Evolutionary conservation across 1,140 invertebrate species (phyloP), one percentile per base, ranked within the genome.

Genomic region (Colletes latitarsis): DNA sequence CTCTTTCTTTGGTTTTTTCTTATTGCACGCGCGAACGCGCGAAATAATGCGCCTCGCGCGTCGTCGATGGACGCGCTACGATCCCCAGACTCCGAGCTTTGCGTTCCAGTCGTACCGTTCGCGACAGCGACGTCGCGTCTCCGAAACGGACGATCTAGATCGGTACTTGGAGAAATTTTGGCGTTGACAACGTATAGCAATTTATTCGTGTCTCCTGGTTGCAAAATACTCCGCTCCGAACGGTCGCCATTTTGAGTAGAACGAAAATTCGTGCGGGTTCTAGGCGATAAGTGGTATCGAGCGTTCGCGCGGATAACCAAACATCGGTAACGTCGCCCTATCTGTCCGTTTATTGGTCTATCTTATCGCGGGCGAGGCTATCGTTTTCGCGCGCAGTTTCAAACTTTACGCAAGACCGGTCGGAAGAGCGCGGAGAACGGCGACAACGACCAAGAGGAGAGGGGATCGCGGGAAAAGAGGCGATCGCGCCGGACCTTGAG

Each of bases 361-460:
- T 86, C 85, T 86, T 86, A 86, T 86, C 84, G 75, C 3, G 57
- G 46, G 39, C 58, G 46, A 75, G 58, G 17, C 62, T 76, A 72
- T 81, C 74, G 78, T 82, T 85, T 82, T 86, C 84, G 80, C 75
- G 60, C 64, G 71, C 39, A 21, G 74, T 68, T 85, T 86, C 76
- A 63, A 86, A 86, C 81, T 83, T 86, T 82, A 43, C 83, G 81
- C 85, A 79, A 79, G 60, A 82, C 64, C 30, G 30, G 30, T 30
- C 30, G 30, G 30, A 30, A 30, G 30, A 30, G 30, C 30, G 30
- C 30, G 30, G 30, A 30, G 30, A 30, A 30, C 30, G 30, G 30
- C 30, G 30, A 30, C 30, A 2, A 30, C 30, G 30, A 30, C 70
- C 41, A 0, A 3, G n/a, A 15, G 0, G n/a, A 14, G 10, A 12